These are phyloP conservation scores for Notothenia coriiceps DNA, from an alignment of 2,113 vertebrate species.

Conservation along the genomic window DNA sequence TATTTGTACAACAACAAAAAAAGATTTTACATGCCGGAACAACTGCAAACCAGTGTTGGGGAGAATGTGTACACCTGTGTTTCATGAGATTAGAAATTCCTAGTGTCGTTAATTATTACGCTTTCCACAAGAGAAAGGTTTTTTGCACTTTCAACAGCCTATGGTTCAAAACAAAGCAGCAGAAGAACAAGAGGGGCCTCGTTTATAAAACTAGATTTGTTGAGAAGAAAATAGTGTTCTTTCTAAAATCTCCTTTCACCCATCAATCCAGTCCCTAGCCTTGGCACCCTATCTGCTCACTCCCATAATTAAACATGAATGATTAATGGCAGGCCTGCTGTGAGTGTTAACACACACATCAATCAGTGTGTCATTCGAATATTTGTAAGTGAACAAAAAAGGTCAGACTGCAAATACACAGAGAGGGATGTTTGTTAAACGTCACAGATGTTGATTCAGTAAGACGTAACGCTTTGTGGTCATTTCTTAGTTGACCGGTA, in stretches of 20 bases:
- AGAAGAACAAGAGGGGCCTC: conserved; percentile 61
- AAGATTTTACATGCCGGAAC: conserved; percentile 69
- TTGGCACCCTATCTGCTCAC: background rate
- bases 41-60: conserved; percentile 56
- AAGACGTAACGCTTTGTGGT: background rate
- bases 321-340: conserved; percentile 24
- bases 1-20: conserved; percentile 79
- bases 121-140: conserved; percentile 54
- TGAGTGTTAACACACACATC: conserved; percentile 11
- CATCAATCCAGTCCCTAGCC: background rate
- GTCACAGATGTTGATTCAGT: background rate
- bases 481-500: background rate
- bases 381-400: background rate
- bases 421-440: background rate
- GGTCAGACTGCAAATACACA: background rate
- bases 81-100: conserved; percentile 57
- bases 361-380: background rate
- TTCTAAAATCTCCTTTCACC: background rate
- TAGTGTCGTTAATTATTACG: conserved; percentile 65
- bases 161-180: conserved; percentile 67
- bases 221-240: background rate
- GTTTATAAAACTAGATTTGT: conserved; percentile 34
- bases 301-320: conserved; percentile 13
- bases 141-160: conserved; percentile 51
- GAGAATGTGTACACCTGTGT: conserved; percentile 62